Conservation (phyloP, 2,113 vertebrate genomes). For the Ammospiza caudacuta region DNA sequence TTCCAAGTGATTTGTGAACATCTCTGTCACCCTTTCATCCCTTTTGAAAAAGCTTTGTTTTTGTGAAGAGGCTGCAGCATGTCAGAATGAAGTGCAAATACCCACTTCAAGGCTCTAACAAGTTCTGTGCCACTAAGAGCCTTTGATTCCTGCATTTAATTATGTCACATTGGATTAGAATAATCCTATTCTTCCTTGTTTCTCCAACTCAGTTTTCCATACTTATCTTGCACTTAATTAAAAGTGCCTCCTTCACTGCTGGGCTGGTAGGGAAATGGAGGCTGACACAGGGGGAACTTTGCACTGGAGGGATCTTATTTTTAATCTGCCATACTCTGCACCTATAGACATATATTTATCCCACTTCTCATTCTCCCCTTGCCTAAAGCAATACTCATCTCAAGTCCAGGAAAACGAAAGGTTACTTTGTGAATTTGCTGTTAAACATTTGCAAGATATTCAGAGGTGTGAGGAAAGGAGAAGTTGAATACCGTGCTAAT, state of each 20-base stretch:
- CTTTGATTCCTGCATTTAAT: constrained; percentile 67
- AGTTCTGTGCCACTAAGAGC: background rate
- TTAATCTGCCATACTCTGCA: background rate
- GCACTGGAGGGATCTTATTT: background rate
- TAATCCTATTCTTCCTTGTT: constrained; percentile 50
- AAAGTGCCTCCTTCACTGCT: background rate
- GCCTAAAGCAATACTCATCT: background rate
- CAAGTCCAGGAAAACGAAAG: background rate
- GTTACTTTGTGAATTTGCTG: background rate
- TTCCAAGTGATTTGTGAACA: background rate
- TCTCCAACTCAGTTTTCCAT: background rate
- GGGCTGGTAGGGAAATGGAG: constrained; percentile 16
- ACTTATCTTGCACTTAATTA: constrained; percentile 45
- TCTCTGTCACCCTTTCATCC: background rate
- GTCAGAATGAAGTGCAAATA: constrained; percentile 14
- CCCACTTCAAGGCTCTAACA: constrained; percentile 17
- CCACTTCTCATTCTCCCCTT: background rate
- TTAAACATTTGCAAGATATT: background rate
- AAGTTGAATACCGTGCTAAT: background rate
- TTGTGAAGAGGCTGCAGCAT: background rate
- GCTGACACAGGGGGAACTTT: background rate
- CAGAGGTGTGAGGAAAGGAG: background rate
- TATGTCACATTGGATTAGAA: constrained; percentile 50
- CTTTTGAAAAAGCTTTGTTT: background rate
- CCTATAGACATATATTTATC: background rate